A percentile compares a stretch with the other conserved stretches of the same genome.
These are phyloP conservation scores for Helostoma temminkii DNA, from an alignment of 2,797 vertebrate genomes.

Conservation along the genomic window DNA sequence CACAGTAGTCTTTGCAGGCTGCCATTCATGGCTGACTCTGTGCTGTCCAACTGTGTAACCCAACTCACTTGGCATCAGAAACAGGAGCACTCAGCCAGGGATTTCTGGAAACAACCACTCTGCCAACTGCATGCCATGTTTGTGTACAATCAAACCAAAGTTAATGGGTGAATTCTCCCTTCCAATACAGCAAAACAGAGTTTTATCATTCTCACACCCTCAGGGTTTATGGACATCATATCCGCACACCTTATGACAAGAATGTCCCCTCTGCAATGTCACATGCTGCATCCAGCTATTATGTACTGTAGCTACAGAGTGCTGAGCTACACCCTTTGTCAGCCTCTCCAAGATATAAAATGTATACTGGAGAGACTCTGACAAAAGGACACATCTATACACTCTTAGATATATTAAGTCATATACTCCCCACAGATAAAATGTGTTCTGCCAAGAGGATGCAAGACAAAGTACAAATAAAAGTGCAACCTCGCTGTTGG, in stretches of 20 bases:
- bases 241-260: constrained; percentile 69
- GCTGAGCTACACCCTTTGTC: neutral
- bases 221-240: constrained; percentile 61
- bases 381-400: constrained; percentile 39
- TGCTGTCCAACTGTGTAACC: constrained; percentile 68
- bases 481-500: constrained; percentile 18
- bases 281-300: constrained; percentile 39
- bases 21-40: constrained; percentile 60
- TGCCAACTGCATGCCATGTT: constrained; percentile 68
- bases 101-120: constrained; percentile 74
- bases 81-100: constrained; percentile 55
- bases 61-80: constrained; percentile 72
- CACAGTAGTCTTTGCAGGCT: constrained; percentile 56
- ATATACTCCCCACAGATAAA: constrained; percentile 34
- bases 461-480: constrained; percentile 33
- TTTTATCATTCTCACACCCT: constrained; percentile 64
- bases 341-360: constrained; percentile 43
- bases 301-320: constrained; percentile 36
- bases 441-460: constrained; percentile 35
- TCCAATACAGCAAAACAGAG: constrained; percentile 65
- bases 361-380: constrained; percentile 30
- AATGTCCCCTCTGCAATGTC: constrained; percentile 50
- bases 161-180: constrained; percentile 76
- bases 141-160: constrained; percentile 78
- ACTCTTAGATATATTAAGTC: constrained; percentile 44